A percentile compares a stretch with the other conserved stretches of the same genome.
phyloP scores from a whole-genome alignment of 1,140 invertebrate genomes.

The Caerostris extrusa region DNA sequence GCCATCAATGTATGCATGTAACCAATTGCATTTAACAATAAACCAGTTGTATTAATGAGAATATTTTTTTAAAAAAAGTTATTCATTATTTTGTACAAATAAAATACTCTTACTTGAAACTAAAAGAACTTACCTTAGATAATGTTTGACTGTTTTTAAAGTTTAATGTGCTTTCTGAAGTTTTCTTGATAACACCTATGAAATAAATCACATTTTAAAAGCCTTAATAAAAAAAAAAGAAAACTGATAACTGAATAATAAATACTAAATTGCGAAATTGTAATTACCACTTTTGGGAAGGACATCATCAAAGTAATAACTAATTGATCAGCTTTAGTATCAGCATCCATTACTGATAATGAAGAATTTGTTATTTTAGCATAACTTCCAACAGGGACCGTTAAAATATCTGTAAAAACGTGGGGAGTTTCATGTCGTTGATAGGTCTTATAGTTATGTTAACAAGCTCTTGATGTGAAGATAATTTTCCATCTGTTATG shows the following conservation, averaged over 20 bases:
- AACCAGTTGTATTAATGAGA: no score
- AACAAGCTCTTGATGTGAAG: constrained; percentile 79
- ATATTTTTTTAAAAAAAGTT: no score
- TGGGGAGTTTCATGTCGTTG: constrained; percentile 75
- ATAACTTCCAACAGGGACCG: background rate
- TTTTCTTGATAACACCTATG: constrained; percentile 33
- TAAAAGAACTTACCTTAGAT: constrained; percentile 37
- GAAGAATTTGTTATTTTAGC: constrained; percentile 70
- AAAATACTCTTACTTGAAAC: constrained; percentile 45
- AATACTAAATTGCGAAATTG: background rate
- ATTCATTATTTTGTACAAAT: background rate
- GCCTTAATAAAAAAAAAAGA: background rate
- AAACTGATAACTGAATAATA: background rate
- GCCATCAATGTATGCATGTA: no score
- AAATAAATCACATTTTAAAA: background rate
- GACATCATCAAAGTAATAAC: constrained; percentile 52
- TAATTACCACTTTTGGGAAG: constrained; percentile 71
- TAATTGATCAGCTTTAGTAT: constrained; percentile 65
- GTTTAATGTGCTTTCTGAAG: background rate
- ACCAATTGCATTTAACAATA: no score
- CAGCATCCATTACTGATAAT: constrained; percentile 67
- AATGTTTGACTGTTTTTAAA: constrained; percentile 33
- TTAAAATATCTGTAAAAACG: constrained; percentile 30
- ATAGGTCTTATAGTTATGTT: constrained; percentile 80
- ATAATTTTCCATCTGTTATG: constrained; percentile 80